Conservation (phyloP, 2,888 invertebrate genomes). For the Sepioteuthis lessoniana region DNA sequence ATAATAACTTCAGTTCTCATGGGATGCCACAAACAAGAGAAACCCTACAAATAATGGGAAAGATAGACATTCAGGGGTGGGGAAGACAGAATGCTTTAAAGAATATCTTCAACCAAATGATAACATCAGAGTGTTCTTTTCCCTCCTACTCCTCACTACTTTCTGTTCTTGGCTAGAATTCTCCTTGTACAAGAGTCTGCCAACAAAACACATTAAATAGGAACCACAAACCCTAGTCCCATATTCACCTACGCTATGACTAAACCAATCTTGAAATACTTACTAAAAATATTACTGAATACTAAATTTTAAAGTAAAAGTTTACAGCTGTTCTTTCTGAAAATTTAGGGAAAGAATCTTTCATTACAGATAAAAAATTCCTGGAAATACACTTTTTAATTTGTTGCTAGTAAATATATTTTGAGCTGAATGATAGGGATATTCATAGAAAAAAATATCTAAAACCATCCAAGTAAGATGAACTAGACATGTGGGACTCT, state of each 20-base stretch:
- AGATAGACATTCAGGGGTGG: background rate
- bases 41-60: background rate
- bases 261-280: background rate
- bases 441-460: background rate
- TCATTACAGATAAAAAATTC: background rate
- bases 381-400: background rate
- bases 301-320: background rate
- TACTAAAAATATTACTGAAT: background rate
- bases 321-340: background rate
- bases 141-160: background rate
- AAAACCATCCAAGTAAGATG: no score
- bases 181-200: background rate
- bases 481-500: no score
- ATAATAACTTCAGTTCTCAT: background rate
- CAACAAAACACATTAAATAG: background rate
- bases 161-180: background rate
- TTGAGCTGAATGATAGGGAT: background rate
- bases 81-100: background rate
- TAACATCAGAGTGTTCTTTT: background rate
- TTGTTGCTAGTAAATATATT: background rate
- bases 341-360: background rate
- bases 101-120: background rate
- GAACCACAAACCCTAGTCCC: no score
- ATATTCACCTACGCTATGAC: background rate
- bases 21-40: background rate